A percentile compares a stretch with the other conserved stretches of the same genome.
Evolutionary conservation across 2,797 vertebrate genomes (phyloP).

Genomic region (Amazona finschi): DNA sequence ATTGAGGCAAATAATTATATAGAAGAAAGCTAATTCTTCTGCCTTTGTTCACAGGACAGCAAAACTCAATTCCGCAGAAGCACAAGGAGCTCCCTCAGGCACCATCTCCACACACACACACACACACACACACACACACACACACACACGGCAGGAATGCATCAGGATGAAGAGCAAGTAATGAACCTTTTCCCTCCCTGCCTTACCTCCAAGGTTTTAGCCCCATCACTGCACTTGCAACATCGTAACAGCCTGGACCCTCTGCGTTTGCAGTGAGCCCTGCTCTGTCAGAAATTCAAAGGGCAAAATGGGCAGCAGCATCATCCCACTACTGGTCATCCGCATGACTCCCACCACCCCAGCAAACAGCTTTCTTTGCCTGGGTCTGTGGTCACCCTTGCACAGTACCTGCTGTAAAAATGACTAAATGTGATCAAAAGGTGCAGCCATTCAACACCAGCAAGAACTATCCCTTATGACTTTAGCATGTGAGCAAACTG

Average conservation of each 20-base stretch:
- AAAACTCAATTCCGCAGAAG: background rate
- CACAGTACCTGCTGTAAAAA: too few relatives aligned
- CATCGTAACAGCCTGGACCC: background rate
- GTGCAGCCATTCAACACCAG: too few relatives aligned
- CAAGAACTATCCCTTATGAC: too few relatives aligned
- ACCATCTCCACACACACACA: accelerated
- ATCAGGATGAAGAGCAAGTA: background rate
- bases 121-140: accelerated
- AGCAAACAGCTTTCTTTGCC: too few relatives aligned
- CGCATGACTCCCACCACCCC: too few relatives aligned
- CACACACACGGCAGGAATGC: accelerated
- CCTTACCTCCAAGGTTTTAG: background rate
- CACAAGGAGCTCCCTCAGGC: background rate
- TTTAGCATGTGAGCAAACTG: too few relatives aligned
- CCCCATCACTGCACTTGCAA: background rate
- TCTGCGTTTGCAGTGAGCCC: background rate
- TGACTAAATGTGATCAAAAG: too few relatives aligned
- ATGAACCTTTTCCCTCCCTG: background rate
- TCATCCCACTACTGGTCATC: too few relatives aligned
- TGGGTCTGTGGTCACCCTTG: too few relatives aligned
- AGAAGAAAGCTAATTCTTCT: background rate
- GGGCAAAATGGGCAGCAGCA: background rate
- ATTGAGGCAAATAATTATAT: background rate
- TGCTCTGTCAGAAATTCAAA: background rate
- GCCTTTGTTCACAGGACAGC: background rate